These are phyloP conservation scores for Formica exsecta DNA, from an alignment of 1,140 invertebrate species.

Conservation along the genomic window DNA sequence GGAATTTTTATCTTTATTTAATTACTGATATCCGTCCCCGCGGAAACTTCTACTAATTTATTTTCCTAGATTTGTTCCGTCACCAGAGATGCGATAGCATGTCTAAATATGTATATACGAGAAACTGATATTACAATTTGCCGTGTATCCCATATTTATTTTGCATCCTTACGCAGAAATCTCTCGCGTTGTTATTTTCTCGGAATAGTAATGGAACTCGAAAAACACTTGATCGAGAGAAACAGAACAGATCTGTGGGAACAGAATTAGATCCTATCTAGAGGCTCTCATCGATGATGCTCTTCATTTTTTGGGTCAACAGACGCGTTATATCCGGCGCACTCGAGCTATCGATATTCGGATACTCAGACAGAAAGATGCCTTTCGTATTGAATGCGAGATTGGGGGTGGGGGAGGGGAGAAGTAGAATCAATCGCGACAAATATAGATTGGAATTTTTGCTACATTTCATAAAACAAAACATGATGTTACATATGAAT, in stretches of 20 bases:
- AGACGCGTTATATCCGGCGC: constrained; percentile 19
- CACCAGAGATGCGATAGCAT: background rate
- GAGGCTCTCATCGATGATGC: constrained; percentile 1
- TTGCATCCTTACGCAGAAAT: constrained; percentile 5
- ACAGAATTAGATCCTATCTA: background rate
- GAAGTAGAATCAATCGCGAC: background rate
- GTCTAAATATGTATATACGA: background rate
- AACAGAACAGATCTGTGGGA: constrained; percentile 31
- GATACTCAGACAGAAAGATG: background rate
- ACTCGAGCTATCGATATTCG: constrained; percentile 42
- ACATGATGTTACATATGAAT: background rate
- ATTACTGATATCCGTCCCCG: background rate
- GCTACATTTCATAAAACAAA: background rate
- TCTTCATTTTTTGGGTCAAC: constrained; percentile 52
- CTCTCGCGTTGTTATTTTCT: background rate
- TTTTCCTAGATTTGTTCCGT: constrained; percentile 28
- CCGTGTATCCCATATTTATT: constrained; percentile 8
- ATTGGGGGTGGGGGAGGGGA: background rate
- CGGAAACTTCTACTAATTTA: background rate
- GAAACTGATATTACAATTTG: constrained; percentile 14
- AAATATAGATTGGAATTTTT: constrained; percentile 14
- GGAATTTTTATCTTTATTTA: background rate
- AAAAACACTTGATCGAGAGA: constrained; percentile 10
- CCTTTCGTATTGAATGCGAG: background rate
- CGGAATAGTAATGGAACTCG: background rate